These are phyloP conservation scores for Drosophila demipolita DNA, from an alignment of 2,888 invertebrate genomes.

Conservation along the genomic window DNA sequence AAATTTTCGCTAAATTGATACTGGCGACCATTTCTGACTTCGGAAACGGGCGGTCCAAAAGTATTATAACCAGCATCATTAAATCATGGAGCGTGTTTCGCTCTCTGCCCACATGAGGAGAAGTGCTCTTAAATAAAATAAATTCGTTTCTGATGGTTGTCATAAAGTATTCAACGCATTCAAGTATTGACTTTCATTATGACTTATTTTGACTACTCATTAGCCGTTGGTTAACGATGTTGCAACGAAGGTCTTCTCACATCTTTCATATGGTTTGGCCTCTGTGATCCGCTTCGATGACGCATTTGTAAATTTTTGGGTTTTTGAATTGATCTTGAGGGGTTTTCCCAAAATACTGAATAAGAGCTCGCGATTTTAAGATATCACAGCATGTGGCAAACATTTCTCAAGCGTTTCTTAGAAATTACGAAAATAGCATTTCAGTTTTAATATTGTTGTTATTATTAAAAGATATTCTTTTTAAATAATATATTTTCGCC, in stretches of 20 bases:
- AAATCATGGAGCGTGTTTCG: conserved; percentile 29
- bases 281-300: conserved; percentile 41
- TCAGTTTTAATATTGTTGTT: background rate
- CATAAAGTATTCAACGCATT: conserved; percentile 13
- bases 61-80: conserved; percentile 12
- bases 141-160: conserved; percentile 23
- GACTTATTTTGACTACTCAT: conserved; percentile 56
- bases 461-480: background rate
- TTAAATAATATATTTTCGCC: background rate
- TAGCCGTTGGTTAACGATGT: conserved; percentile 45
- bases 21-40: conserved; percentile 29
- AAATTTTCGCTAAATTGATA: conserved; percentile 28
- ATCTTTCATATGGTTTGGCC: conserved; percentile 13
- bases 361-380: conserved; percentile 6
- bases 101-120: conserved; percentile 35
- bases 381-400: background rate
- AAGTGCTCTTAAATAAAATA: conserved; percentile 28
- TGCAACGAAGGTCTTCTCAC: conserved; percentile 65
- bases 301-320: conserved; percentile 43
- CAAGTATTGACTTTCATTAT: conserved; percentile 60
- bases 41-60: conserved; percentile 16
- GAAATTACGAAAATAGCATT: background rate
- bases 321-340: conserved; percentile 29
- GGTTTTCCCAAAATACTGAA: conserved; percentile 60
- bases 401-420: conserved; percentile 12